Evolutionary conservation across 2,888 invertebrate species (phyloP), one percentile per base, ranked within the genome.

Genomic region (Dolichomitus sp.): DNA sequence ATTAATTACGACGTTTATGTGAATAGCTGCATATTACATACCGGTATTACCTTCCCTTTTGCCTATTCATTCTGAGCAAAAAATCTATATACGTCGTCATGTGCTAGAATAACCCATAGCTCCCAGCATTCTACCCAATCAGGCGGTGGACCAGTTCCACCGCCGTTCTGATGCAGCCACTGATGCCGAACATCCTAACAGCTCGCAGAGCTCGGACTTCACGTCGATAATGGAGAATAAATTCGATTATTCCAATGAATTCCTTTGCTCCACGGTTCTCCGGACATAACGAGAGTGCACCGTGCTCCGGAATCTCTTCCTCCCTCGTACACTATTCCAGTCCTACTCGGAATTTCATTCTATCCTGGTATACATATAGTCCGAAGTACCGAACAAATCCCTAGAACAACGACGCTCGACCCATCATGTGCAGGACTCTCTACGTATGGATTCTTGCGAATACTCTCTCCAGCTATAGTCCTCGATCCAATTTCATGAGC

Each of bases 191-290:
- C 23, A 14, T 23, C 30, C 66, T 4, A 37, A n/a, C 30, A 23
- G 54, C 14, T 27, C 33, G 50, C n/a, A 0, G 9, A 30, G 42
- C 76, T 48, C 17, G 59, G 73, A 75, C 59, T 66, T 54, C 54
- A 63, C 33, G 61, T 73, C 79, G 77, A 79, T 69, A 74, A 74
- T 82, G 76, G 83, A 83, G 72, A 84, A 84, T 75, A 80, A 85
- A 87, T 87, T 83, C 83, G 77, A 87, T 88, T 88, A 87, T 86
- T 83, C 78, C 83, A 81, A 87, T 83, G 85, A 88, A 88, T 87
- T 84, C 75, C 84, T 66, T 74, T 70, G 84, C 65, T 65, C 70
- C 17, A 66, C 27, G 65, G 54, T 80, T 33, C 78, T 59, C 30
- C 40, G 30, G 45, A 50, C 75, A 83, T 81, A 85, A 85, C 77